Percentiles rank a stretch among this genome's conserved stretches.
Evolutionary conservation across 2,888 invertebrate genomes (phyloP).

Genomic region (Athalia circularis): DNA sequence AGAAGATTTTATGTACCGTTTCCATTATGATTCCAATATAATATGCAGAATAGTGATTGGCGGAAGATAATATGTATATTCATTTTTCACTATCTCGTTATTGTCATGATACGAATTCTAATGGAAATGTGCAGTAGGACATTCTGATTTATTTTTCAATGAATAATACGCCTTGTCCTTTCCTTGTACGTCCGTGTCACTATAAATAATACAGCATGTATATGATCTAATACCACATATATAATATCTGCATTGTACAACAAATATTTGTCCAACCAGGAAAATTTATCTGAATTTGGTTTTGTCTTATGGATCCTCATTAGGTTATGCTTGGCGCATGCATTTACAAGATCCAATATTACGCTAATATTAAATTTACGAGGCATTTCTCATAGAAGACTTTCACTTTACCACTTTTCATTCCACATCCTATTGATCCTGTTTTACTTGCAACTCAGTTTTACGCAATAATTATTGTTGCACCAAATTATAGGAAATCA

Average conservation of each 20-base stretch:
- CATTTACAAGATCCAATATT: conserved; percentile 48
- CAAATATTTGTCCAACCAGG: conserved; percentile 24
- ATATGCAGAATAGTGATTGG: neutral
- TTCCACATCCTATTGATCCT: conserved; percentile 42
- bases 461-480: conserved; percentile 18
- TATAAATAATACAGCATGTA: conserved; percentile 36
- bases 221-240: conserved; percentile 13
- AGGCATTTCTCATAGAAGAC: conserved; percentile 55
- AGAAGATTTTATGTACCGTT: conserved; percentile 31
- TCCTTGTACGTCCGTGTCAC: conserved; percentile 18
- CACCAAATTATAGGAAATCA: conserved; percentile 21
- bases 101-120: conserved; percentile 23
- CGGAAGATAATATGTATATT: neutral
- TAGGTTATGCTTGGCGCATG: conserved; percentile 21
- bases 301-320: conserved; percentile 25
- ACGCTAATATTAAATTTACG: conserved; percentile 59
- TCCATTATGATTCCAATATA: conserved; percentile 19
- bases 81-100: conserved; percentile 1
- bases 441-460: conserved; percentile 19
- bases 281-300: conserved; percentile 35
- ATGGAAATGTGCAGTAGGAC: neutral
- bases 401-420: conserved; percentile 40
- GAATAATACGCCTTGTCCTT: conserved; percentile 11
- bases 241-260: conserved; percentile 40
- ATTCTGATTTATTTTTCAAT: conserved; percentile 6